phyloP scores from a whole-genome alignment of 2,797 vertebrate genomes.

The Microtus obscurus region DNA sequence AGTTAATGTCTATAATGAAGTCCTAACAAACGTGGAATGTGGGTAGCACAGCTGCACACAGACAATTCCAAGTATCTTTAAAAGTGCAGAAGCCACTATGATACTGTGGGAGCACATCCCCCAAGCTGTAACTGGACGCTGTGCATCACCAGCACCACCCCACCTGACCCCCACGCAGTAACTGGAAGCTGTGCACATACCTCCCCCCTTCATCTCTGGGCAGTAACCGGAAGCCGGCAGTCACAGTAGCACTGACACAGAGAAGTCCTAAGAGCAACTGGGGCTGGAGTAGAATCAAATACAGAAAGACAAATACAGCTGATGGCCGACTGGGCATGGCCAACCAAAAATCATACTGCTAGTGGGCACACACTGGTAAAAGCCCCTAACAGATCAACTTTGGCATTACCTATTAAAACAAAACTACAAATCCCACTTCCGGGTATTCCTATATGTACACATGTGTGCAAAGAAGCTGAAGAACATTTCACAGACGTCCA shows the following conservation, averaged over 20 bases:
- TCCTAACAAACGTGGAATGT: not conserved
- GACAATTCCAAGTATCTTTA: not conserved
- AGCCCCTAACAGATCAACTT: not conserved
- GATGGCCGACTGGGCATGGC: not conserved
- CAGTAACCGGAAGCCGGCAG: not conserved
- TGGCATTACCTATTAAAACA: not conserved
- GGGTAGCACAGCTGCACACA: not conserved
- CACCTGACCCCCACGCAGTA: too few species aligned
- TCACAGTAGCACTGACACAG: not conserved
- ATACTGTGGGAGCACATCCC: not conserved
- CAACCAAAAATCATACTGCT: not conserved
- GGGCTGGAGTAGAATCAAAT: not conserved
- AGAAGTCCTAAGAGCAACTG: not conserved
- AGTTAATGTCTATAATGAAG: not conserved
- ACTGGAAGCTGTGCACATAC: too few species aligned
- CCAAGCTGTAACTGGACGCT: not conserved
- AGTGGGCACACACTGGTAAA: too few species aligned
- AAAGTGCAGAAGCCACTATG: slow-evolving; percentile 31
- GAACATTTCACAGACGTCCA: not conserved
- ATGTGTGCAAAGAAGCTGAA: not conserved
- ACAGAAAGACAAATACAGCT: not conserved
- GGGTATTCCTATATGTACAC: not conserved
- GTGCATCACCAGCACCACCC: not conserved
- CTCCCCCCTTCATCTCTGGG: too few species aligned
- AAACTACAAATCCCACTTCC: not conserved